Evolutionary conservation across 2,113 vertebrate species (phyloP), one percentile per base, ranked within the genome.

Genomic region (Saguinus midas): DNA sequence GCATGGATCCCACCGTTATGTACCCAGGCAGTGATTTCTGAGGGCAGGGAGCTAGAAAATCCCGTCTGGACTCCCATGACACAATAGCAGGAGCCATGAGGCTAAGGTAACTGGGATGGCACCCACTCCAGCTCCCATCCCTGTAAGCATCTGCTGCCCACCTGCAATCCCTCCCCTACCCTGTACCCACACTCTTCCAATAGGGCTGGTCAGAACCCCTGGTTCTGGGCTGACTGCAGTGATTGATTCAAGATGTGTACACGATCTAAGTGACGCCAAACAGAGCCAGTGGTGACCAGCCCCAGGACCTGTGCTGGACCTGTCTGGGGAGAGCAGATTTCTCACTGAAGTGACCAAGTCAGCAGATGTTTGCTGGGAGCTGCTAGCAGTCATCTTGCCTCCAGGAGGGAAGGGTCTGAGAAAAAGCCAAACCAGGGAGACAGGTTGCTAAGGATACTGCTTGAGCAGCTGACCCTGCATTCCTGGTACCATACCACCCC

Each of bases 1-100:
- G 32, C 35, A 0, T 0, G 0, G 88, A 75, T 2, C 3, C 20
- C 0, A 3, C 35, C 23, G 17, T 5, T 1, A 2, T 0, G n/a
- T 1, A 7, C 18, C 66, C 35, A 4, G 25, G 4, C 5, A 1
- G 17, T 3, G 45, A 25, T 6, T 50, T 85, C 58, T 7, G 21
- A 27, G 35, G 68, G 7, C 3, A 0, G 0, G 8, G 58, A 10
- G 3, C 37, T 35, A 1, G 18, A 18, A 32, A 1, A 16, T 0
- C 11, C 27, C 8, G 1, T 6, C 1, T 10, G 3, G 40, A 7
- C 9, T 21, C 12, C 32, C 45, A 21, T 21, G 20, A 73, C 21
- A 8, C 43, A 8, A 2, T 1, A 40, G 9, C 72, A 17, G 45
- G 72, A 32, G 29, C 35, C 3, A 9, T 20, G 55, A 68, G 20